Base-by-base conservation (phyloP, 2,113 vertebrate genomes). In the Tinamus guttatus region DNA sequence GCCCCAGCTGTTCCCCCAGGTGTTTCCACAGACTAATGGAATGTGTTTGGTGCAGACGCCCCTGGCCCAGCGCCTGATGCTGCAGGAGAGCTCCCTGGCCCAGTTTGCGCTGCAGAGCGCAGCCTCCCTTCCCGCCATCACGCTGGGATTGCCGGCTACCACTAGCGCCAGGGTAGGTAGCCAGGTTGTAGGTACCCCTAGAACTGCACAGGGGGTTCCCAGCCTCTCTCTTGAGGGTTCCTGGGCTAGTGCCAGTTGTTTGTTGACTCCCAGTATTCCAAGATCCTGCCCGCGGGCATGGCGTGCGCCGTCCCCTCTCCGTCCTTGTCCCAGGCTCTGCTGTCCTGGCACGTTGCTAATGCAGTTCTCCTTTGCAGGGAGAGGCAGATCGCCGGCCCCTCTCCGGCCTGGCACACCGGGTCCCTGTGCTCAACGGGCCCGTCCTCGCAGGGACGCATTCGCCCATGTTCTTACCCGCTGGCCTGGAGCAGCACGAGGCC, bases 91-190 rank as follows among this genome's bases (percentile, higher is more conserved):
- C 59, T 98, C 97, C 9, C 88, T 98, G 97, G 97, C 98, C 52
- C 99, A 99, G 93, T 98, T 99, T 92, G 98, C 98, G 85, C 97
- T 99, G 91, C 98, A 98, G 92, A 98, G 98, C 41, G 86, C 97
- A 13, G 96, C 97, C 77, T 96, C 98, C 70, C 98, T 98, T 96
- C 98, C 98, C 24, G 98, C 98, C 94, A 98, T 99, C 96, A 98
- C 98, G 1, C 98, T 98, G 96, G 98, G 98, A 28, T 96, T 98
- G 76, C 98, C 99, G 6, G 98, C 98, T 79, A 98, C 98, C 93
- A 93, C 98, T 58, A 45, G 92, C 0, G 1, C 90, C 95, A 98
- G 98, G 98, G 99, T 99, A 98, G 97, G 97, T 96, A 79, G 76
- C 89, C 59, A 28, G 71, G 28, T 32, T 4, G 21, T 16, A 13